phyloP scores from a whole-genome alignment of 2,888 invertebrate species.

The Nemurella pictetii region DNA sequence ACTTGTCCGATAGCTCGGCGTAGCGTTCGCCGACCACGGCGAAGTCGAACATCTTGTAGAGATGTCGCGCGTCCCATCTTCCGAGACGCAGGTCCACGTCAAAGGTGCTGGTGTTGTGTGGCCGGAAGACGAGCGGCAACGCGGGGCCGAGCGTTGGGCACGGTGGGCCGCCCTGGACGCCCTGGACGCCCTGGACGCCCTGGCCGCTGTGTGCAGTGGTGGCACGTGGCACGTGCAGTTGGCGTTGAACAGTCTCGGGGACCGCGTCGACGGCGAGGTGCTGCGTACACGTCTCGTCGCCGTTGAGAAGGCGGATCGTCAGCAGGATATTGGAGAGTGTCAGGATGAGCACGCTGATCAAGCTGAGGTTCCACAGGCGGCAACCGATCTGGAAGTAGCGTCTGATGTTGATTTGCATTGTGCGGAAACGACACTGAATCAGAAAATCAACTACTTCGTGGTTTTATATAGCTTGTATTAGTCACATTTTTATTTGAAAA shows the following conservation, averaged over 20 bases:
- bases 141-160: too few species aligned
- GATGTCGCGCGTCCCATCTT: conserved; percentile 71
- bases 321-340: conserved; percentile 66
- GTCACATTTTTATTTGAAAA: too few species aligned
- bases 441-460: too few species aligned
- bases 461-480: too few species aligned
- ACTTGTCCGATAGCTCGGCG: conserved; percentile 60
- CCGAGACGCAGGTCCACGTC: conserved; percentile 68
- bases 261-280: conserved; percentile 32
- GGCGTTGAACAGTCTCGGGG: conserved; percentile 42
- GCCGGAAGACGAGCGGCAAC: conserved; percentile 29
- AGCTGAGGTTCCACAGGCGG: conserved; percentile 69
- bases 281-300: conserved; percentile 49
- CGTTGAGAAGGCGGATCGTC: conserved; percentile 61
- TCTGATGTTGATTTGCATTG: not conserved
- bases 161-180: too few species aligned
- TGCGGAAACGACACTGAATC: too few species aligned
- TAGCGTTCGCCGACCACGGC: conserved; percentile 70
- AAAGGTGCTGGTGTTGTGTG: conserved; percentile 46
- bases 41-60: conserved; percentile 74
- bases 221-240: conserved; percentile 37
- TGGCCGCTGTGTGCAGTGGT: too few species aligned
- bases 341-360: conserved; percentile 65
- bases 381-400: conserved; percentile 54
- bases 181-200: too few species aligned